Evolutionary conservation across 2,888 invertebrate species (phyloP), one percentile per base, ranked within the genome.

Genomic region (Cataglyphis cursor): DNA sequence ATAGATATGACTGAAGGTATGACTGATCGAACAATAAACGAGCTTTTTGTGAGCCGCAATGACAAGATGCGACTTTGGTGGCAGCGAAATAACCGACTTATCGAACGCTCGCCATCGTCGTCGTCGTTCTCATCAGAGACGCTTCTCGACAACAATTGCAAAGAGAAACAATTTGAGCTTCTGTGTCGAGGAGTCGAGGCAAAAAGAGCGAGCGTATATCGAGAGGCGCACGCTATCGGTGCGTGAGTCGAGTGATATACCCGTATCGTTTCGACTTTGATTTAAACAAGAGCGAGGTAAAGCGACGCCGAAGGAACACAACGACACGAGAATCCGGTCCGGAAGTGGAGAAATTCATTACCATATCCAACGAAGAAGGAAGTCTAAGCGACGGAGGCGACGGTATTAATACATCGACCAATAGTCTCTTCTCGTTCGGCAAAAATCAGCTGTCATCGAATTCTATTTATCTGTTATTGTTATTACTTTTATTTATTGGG

Each of bases 341-440:
- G 89, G 86, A 91, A 90, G 82, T 62, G 54, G 65, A 75, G 62
- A 75, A 86, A 70, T 85, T 85, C 85, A 82, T 90, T 90, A 86
- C 66, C 85, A 85, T 85, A 88, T 81, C 44, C 68, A 81, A 64
- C 62, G 54, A 85, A 86, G 85, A 83, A 84, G 86, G 85, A 87
- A 88, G 88, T 89, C 87, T 82, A 74, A 48, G 44, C 24, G 24
- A 62, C n/a, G 59, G 24, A 10, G 3, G 28, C 15, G 38, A 0
- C 0, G 12, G 15, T 44, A 68, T 78, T 68, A 68, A 78, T 44
- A 44, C 59, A 21, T 65, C 64, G 48, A 35, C 18, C 15, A 31
- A 68, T 68, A 21, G 54, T 61, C 15, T 44, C n/a, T 57, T 10
- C 9, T 4, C n/a, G 31, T 51, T 24, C 41, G 18, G 18, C 4